Evolutionary conservation across 2,797 vertebrate species (phyloP).

Genomic region (Atherinosoma microstoma): DNA sequence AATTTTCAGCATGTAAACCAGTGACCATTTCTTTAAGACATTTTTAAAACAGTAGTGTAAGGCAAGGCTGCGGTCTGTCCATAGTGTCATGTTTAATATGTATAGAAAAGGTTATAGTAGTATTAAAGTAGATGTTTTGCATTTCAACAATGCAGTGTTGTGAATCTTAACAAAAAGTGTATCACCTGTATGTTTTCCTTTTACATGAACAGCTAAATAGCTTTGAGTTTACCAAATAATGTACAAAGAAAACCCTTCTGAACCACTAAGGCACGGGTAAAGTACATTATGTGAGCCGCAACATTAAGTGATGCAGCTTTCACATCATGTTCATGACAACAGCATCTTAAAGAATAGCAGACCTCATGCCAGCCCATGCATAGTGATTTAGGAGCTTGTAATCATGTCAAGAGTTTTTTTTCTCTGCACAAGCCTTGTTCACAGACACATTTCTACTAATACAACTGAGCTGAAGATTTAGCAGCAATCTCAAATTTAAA

Average conservation of each 20-base stretch:
- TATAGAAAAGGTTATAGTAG: neutral
- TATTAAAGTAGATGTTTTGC: neutral
- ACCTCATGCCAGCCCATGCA: neutral
- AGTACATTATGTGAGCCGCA: neutral
- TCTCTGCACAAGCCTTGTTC: conserved; percentile 12
- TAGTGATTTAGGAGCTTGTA: conserved; percentile 19
- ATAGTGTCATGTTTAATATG: neutral
- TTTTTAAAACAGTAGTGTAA: conserved; percentile 5
- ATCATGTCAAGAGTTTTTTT: neutral
- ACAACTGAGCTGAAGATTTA: conserved; percentile 12
- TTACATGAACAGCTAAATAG: neutral
- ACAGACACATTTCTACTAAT: neutral
- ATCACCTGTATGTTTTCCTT: neutral
- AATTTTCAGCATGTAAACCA: conserved; percentile 32
- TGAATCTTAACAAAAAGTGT: conserved; percentile 9
- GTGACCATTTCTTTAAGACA: conserved; percentile 6
- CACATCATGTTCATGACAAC: neutral
- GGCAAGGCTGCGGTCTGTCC: neutral
- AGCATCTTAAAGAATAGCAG: conserved; percentile 3
- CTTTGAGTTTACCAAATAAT: neutral
- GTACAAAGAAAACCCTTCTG: neutral
- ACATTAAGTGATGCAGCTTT: neutral
- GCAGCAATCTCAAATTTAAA: neutral
- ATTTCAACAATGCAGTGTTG: neutral
- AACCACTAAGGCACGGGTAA: neutral